Base-by-base conservation (phyloP, 2,888 invertebrate species). In the Lasioglossum lativentre region DNA sequence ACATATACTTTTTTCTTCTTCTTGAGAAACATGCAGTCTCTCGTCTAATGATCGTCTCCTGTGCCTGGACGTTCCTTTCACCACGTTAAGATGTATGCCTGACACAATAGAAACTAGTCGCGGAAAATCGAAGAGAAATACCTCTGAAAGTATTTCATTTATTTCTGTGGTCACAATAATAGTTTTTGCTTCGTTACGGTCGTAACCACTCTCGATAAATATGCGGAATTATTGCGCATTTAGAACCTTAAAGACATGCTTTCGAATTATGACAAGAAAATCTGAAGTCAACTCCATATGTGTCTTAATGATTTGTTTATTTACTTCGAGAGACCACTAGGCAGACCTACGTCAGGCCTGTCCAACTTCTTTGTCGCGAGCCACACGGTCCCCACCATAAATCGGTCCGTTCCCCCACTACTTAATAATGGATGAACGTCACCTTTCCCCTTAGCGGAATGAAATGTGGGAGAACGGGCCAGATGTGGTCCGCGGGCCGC, bases 1-100 rank as follows among this genome's bases (percentile, higher is more conserved):
- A 34, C 42, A 45, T 38, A 27, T 6, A 30, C 63, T 38, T 30
- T 34, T 66, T 34, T 34, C 23, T 34, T 34, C 66, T 10, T 4
- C 30, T 34, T 1, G 2, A 16, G 75, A 34, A 75, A 66, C 42
- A 30, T 42, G 40, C 23, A 45, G 42, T 34, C 59, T 63, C 63
- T 75, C 30, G n/a, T 30, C 19, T 42, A 30, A 23, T 30, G 40
- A 45, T 45, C 34, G 75, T 75, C 63, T 75, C 30, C 59, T 40
- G 27, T 16, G 14, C 30, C 73, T 40, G 40, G 4, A 34, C 42
- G 23, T 75, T 66, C 75, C 75, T 75, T 75, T 75, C 75, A 63
- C 75, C 75, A 0, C 30, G 63, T 23, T 38, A 30, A 38, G 38
- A 42, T 16, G n/a, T 2, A 19, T 56, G 38, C 40, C n/a, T 30